A percentile compares a stretch with the other conserved stretches of the same genome.
Conservation (phyloP, 1,140 invertebrate species). For the Saccostrea echinata region DNA sequence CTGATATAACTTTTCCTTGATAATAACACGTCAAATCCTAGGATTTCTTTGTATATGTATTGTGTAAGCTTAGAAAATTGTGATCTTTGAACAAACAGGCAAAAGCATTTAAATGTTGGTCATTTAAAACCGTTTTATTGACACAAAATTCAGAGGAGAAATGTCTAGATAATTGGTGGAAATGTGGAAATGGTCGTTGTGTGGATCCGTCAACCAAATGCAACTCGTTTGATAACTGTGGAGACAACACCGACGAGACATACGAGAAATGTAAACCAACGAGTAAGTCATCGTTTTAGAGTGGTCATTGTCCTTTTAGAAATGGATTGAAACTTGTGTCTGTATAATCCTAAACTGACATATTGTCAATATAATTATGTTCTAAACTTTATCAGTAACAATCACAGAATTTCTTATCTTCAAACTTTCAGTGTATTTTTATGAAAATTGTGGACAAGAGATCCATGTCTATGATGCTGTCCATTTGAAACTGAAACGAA, state of each 20-base stretch:
- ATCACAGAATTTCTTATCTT: neutral
- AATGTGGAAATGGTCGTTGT: conserved; percentile 18
- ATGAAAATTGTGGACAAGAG: conserved; percentile 30
- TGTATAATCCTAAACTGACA: neutral
- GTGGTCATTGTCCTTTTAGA: too few species aligned
- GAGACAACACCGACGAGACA: conserved; percentile 21
- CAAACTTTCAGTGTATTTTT: conserved; percentile 5
- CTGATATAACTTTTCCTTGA: too few species aligned
- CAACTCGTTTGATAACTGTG: conserved; percentile 30
- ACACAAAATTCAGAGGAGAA: neutral
- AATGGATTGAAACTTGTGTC: too few species aligned
- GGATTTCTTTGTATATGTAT: too few species aligned
- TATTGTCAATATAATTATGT: neutral
- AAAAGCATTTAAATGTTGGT: too few species aligned
- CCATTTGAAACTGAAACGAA: conserved; percentile 28
- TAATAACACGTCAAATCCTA: too few species aligned
- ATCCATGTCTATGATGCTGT: conserved; percentile 32
- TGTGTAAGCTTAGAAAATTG: too few species aligned
- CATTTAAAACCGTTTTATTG: too few species aligned
- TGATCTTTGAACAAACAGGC: too few species aligned
- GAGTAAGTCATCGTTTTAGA: neutral
- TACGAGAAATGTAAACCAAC: conserved; percentile 33
- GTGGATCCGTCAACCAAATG: neutral
- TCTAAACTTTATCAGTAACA: neutral
- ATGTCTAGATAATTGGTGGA: conserved; percentile 10